Evolutionary conservation across 2,888 invertebrate genomes (phyloP).

Genomic region (Tenodera sinensis): DNA sequence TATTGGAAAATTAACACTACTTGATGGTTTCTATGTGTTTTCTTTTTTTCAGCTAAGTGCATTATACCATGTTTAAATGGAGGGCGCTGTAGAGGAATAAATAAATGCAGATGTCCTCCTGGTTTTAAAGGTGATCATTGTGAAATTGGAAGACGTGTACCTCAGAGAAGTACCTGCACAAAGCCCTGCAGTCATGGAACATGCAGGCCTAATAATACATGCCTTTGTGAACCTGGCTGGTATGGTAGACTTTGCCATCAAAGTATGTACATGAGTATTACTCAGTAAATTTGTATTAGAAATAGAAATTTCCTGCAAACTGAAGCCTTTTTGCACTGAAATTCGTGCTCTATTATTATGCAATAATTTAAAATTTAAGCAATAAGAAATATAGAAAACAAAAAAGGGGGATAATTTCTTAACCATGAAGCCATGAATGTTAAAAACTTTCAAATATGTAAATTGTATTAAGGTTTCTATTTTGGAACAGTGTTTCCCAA

Average conservation of each 20-base stretch:
- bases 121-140: slow-evolving; percentile 87
- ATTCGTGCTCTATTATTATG: too few relatives aligned
- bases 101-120: slow-evolving; percentile 81
- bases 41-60: slow-evolving; percentile 66
- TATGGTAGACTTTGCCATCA: slow-evolving; percentile 77
- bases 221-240: slow-evolving; percentile 80
- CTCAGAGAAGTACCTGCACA: slow-evolving; percentile 65
- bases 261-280: slow-evolving; percentile 50
- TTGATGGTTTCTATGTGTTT: too few relatives aligned
- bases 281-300: neutral
- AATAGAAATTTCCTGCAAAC: too few relatives aligned
- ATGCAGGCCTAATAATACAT: slow-evolving; percentile 64
- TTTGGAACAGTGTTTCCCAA: too few relatives aligned
- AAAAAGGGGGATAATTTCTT: too few relatives aligned
- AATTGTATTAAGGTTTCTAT: too few relatives aligned
- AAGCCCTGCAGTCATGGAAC: slow-evolving; percentile 74
- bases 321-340: too few relatives aligned
- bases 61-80: slow-evolving; percentile 88
- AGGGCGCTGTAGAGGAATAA: slow-evolving; percentile 84
- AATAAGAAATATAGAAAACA: too few relatives aligned
- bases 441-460: too few relatives aligned
- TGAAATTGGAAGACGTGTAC: slow-evolving; percentile 72
- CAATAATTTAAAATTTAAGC: too few relatives aligned
- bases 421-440: too few relatives aligned
- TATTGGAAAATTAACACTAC: too few relatives aligned